A percentile compares a stretch with the other conserved stretches of the same genome.
Conservation (phyloP, 2,888 invertebrate genomes). For the Acrocyrtus sp. region DNA sequence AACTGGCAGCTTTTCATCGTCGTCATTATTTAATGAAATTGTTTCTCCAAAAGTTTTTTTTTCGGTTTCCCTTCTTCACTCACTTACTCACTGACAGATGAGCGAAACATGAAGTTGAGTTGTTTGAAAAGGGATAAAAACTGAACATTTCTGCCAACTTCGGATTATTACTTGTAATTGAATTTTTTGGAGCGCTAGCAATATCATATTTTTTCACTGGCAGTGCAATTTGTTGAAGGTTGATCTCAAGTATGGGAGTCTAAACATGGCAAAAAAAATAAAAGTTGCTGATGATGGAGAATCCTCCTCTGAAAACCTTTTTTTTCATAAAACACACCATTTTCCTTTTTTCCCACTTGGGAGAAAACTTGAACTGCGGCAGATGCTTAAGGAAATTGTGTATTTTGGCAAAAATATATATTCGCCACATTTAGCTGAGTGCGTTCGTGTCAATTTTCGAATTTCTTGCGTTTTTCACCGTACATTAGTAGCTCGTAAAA, state of each 20-base stretch:
- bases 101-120: not conserved
- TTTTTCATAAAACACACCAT: too few relatives aligned
- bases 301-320: too few relatives aligned
- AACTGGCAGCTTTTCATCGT: not conserved
- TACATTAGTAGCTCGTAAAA: not conserved
- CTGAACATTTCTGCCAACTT: not conserved
- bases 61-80: not conserved
- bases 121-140: not conserved
- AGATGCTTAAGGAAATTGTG: not conserved
- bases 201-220: too few relatives aligned
- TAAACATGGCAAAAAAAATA: not conserved
- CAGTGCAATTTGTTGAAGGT: not conserved
- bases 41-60: not conserved
- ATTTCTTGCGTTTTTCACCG: not conserved
- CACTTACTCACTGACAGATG: not conserved
- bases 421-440: too few relatives aligned
- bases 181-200: not conserved
- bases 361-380: not conserved
- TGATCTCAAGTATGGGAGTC: not conserved
- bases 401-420: not conserved
- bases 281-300: too few relatives aligned
- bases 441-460: not conserved
- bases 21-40: slow-evolving; percentile 18
- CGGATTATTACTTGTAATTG: not conserved
- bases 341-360: not conserved